Evolutionary conservation across 2,113 vertebrate species (phyloP), one percentile per base, ranked within the genome.

Genomic region (Raja brachyura): DNA sequence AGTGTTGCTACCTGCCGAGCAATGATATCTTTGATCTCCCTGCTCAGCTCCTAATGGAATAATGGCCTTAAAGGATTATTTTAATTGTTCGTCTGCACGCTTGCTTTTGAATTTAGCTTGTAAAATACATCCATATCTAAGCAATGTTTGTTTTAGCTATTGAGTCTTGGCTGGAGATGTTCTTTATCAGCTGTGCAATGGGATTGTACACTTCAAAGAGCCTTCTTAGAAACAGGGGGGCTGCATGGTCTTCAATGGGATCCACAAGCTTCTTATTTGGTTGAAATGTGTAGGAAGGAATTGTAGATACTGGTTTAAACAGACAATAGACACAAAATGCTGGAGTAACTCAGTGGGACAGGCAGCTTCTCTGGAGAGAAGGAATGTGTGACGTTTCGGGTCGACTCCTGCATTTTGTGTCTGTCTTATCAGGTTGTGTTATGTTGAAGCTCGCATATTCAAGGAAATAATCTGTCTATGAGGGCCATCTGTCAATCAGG

Each of bases 1-100:
- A 88, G 83, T 61, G 16, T 33, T 56, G 83, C 59, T 33, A 66
- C 59, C 56, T 88, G 83, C 59, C 63, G 83, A 63, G 81, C 13
- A 63, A 88, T 31, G 39, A 88, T n/a, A 59, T 61, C 83, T 88
- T 88, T 88, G 28, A 88, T 88, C 83, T n/a, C n/a, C 61, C 61
- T 3, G 1, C 83, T 88, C 28, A 63, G 83, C 31, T 88, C 59
- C 83, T 33, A 63, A 63, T 88, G 83, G 83, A 88, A 63, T 88
- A 63, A 59, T 18, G n/a, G n/a, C 59, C 59, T 5, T 88, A 88
- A 88, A 63, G 61, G 59, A 88, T 88, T 88, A 73, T 66, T 63
- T 88, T 88, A 88, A 88, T 63, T 88, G 83, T 61, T 88, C 11
- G 59, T 61, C 13, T 8, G 83, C 4, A 31, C 6, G 28, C 5